Conservation (phyloP, 2,888 invertebrate genomes). For the Pachydiplax longipennis region DNA sequence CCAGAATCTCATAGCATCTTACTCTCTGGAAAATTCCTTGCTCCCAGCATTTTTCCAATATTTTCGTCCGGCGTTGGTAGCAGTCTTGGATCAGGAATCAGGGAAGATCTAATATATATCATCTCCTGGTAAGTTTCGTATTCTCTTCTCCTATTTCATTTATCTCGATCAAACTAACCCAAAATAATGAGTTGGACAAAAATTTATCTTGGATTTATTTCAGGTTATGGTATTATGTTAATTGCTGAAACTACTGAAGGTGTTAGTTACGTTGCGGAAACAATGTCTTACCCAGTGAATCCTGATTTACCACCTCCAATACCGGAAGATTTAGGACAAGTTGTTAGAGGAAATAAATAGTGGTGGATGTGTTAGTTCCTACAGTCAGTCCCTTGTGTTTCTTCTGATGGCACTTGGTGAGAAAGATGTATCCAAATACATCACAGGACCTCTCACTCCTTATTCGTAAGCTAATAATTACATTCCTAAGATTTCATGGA, state of each 20-base stretch:
- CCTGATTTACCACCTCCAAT: conserved; percentile 70
- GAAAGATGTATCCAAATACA: conserved; percentile 88
- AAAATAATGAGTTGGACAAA: not conserved
- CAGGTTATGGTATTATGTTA: conserved; percentile 87
- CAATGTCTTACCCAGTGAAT: conserved; percentile 55
- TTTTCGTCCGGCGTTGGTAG: too few relatives aligned
- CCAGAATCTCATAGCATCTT: too few relatives aligned
- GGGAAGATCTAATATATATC: too few relatives aligned
- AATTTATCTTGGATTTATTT: not conserved
- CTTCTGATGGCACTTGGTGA: conserved; percentile 95
- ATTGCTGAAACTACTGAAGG: conserved; percentile 92
- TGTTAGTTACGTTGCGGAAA: conserved; percentile 65
- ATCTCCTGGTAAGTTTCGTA: conserved; percentile 68
- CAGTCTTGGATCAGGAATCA: too few relatives aligned
- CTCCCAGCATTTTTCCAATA: too few relatives aligned
- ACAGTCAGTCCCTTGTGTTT: conserved; percentile 84
- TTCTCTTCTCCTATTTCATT: not conserved
- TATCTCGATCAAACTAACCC: too few relatives aligned
- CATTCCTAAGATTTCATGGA: not conserved
- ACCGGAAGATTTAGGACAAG: conserved; percentile 89
- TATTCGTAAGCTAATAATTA: conserved; percentile 63
- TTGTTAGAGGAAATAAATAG: conserved; percentile 90
- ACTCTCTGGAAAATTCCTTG: too few relatives aligned
- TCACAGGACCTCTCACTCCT: conserved; percentile 69
- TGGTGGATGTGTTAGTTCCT: conserved; percentile 90